Evolutionary conservation across 1,140 invertebrate species (phyloP), one percentile per base, ranked within the genome.

Genomic region (Batillaria attramentaria): DNA sequence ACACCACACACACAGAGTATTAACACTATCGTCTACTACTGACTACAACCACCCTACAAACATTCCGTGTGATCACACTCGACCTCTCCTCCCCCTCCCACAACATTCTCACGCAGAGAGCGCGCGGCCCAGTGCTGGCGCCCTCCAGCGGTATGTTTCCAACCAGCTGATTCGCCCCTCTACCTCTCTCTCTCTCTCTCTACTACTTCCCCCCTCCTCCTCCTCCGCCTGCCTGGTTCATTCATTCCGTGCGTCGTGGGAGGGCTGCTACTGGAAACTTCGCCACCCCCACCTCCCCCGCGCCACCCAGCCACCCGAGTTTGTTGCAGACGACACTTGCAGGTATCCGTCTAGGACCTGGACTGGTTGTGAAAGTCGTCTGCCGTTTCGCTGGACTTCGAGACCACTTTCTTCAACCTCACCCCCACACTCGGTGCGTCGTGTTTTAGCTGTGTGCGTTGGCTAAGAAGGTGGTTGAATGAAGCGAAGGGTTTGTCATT

Each of bases 241-340:
- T 62, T 62, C 57, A 62, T 62, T 62, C 57, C 57, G n/a, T n/a
- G n/a, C 57, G 57, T 62, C 57, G 57, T 62, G 57, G 57, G 57
- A 24, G 57, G 57, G 57, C 57, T 31, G 33, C 24, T 62, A 24
- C 57, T 31, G 57, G n/a, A 62, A 28, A 62, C 33, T 24, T 62
- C 10, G 6, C n/a, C 10, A 24, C 50, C 50, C 50, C 50, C 50
- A 1, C 50, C 50, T n/a, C 1, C 57, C 57, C 24, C 1, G 24
- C n/a, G 8, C n/a, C n/a, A 62, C 57, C 57, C 57, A 13, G 8
- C 10, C 57, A 62, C 57, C 24, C 10, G 10, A 13, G 1, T 28
- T 6, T 31, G 33, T 24, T n/a, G 57, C 57, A 62, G 57, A 62
- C 57, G 57, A 62, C 57, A 62, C 57, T 31, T 31, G 33, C n/a